Percentiles rank a stretch among this genome's conserved stretches.
Conservation (phyloP, 30 jellyfish, hydroid and myxozoan genomes). For the Chrysaora quinquecirrha region DNA sequence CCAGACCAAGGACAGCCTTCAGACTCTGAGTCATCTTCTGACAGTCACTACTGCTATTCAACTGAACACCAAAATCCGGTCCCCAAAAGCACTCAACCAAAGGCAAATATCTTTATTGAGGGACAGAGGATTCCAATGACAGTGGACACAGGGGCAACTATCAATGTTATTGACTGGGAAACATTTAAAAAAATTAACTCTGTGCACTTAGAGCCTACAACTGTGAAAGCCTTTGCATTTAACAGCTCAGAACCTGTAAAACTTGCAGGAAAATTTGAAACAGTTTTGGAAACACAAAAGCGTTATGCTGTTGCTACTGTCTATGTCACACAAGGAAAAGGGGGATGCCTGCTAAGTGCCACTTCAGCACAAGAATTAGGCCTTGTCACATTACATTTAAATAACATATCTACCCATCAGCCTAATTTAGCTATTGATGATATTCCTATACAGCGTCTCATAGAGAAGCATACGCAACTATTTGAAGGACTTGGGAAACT, state of each 20-base stretch:
- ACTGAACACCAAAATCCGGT: background rate
- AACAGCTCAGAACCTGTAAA: constrained; percentile 13
- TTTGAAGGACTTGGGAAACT: background rate
- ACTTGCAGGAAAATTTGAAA: constrained; percentile 10
- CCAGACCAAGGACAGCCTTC: background rate
- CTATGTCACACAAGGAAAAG: no score
- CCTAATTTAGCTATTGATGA: no score
- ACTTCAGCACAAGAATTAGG: background rate
- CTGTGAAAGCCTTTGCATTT: constrained; percentile 36
- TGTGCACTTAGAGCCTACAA: constrained; percentile 12
- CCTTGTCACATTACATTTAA: no score
- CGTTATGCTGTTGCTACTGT: no score
- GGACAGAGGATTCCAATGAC: background rate
- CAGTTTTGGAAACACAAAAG: no score
- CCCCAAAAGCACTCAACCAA: background rate
- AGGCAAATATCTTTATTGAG: background rate
- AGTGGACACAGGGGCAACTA: constrained; percentile 48
- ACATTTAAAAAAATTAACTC: constrained; percentile 15
- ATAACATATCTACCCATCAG: no score
- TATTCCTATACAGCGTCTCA: no score
- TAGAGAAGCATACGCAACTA: no score
- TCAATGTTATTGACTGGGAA: constrained; percentile 10
- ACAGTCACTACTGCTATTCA: background rate
- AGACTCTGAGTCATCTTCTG: background rate
- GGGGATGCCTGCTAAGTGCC: background rate